Base-by-base conservation (phyloP, 2,113 vertebrate species). In the Cynopterus brachyotis region DNA sequence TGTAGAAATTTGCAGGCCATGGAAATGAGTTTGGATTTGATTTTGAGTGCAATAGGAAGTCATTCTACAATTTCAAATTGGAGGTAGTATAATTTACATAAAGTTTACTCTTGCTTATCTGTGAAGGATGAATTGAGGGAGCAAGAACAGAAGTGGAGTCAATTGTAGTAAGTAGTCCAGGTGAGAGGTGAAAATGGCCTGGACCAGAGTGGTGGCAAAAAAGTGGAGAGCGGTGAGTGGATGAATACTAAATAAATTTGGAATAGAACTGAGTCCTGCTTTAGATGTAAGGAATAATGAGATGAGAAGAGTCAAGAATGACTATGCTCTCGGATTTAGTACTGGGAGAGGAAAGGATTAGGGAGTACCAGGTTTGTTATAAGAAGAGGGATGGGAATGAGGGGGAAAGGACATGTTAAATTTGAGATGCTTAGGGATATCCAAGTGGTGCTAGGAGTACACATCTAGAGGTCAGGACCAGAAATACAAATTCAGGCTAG, bases 21-120 rank as follows among this genome's bases (percentile, higher is more conserved):
- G 8, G 26, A 67, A 96, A 67, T 91, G 35, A 91, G 35, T 85
- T 92, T 95, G 79, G 19, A 70, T 86, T 85, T 97, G n/a, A 78
- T 62, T 86, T 62, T 93, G 37, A 92, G 17, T 37, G 4, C 19
- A 89, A 9, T 73, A 30, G 42, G n/a, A 89, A 93, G 20, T 89
- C 32, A 47, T 88, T 93, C 35, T 89, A 47, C 20, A 76, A 2
- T 89, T 97, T 84, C 76, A 84, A 85, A n/a, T 76, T 92, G 50
- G 67, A 6, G 86, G 24, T 83, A 87, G 28, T 93, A 35, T 40
- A 47, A 42, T 95, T 72, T 86, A 53, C 87, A 66, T 78, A 22
- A 76, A 37, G 28, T 80, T 91, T 3, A 60, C 37, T 91, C 10
- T 70, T 92, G 42, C 40, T 96, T 0, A 1, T 67, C 24, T 35